Base-by-base conservation (phyloP, 2,888 invertebrate genomes). In the Dolichopus griseipennis region DNA sequence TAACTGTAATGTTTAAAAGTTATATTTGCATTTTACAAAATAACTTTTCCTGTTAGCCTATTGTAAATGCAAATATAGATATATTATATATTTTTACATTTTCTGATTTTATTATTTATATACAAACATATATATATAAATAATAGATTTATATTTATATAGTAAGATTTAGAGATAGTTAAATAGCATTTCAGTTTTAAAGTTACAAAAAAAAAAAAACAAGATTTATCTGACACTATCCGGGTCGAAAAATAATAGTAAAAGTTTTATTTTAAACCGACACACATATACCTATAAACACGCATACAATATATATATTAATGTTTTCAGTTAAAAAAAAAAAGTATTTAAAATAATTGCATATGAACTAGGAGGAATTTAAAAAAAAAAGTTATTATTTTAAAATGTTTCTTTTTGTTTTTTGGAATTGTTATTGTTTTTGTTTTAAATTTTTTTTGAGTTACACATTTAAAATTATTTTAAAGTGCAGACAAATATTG, bases 181-280 rank as follows among this genome's bases (percentile, higher is more conserved):
- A 2, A 15, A 52, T 52, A 52, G 52, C 15, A 18, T 52, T 52
- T 52, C 2, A 52, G 52, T 52, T 52, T 52, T 18, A n/a, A 37
- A n/a, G 18, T 52, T 4, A n/a, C 9, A 52, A 52, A 18, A 18
- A 52, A 12, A 52, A 52, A n/a, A 52, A 52, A 52, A 52, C 9
- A 52, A 52, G 52, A 15, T 52, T 52, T 52, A 52, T 52, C 52
- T 52, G 52, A 52, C 15, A 52, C 52, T 52, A 52, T 52, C 52
- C 52, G 52, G 18, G 52, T 52, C 52, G 52, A 18, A 52, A 52
- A 52, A 52, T 52, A 52, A 52, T 52, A 52, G 52, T 6, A 15
- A 52, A 52, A 52, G 52, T 52, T 52, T 52, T 52, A 15, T 15
- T 52, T 52, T 52, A 2, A n/a, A 52, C 52, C 15, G 15, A n/a